Conservation (phyloP, 1,140 invertebrate species). For the Platorchestia sp. region DNA sequence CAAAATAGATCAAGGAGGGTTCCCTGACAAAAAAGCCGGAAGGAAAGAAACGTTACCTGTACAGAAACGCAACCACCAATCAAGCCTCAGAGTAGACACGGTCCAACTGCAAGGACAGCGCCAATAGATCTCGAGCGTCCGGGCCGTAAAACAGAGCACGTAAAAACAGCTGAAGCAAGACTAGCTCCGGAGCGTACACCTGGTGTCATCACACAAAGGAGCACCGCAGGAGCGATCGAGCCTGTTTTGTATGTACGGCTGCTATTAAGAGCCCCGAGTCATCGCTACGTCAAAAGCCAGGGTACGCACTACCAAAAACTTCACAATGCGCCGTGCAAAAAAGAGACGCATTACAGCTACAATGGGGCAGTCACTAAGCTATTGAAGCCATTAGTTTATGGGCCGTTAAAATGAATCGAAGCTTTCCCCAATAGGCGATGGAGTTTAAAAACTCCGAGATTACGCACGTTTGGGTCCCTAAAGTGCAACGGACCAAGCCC, state of each 20-base stretch:
- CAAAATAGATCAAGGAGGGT: not conserved
- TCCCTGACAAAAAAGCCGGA: not conserved
- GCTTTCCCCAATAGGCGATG: conserved; percentile 42
- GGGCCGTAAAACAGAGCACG: conserved; percentile 4
- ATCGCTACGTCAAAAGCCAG: conserved; percentile 6
- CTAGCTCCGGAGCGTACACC: not conserved
- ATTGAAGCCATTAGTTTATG: conserved; percentile 53
- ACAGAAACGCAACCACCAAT: not conserved
- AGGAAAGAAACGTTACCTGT: not conserved
- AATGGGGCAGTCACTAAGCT: conserved; percentile 33
- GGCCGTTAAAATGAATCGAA: conserved; percentile 43
- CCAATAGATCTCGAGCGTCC: not conserved
- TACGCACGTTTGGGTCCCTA: not conserved
- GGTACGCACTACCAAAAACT: not conserved
- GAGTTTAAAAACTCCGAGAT: conserved; percentile 47
- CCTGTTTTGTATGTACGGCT: conserved; percentile 15
- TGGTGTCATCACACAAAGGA: not conserved
- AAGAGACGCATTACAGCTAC: conserved; percentile 37
- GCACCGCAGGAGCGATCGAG: not conserved
- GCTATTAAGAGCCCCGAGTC: conserved; percentile 12
- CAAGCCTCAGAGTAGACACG: not conserved
- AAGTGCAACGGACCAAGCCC: not conserved
- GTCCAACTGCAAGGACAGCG: not conserved
- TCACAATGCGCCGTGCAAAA: conserved; percentile 27
- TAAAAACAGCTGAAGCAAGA: not conserved